Evolutionary conservation across 2,797 vertebrate species (phyloP).

Genomic region (Tenualosa thibaudeaui): DNA sequence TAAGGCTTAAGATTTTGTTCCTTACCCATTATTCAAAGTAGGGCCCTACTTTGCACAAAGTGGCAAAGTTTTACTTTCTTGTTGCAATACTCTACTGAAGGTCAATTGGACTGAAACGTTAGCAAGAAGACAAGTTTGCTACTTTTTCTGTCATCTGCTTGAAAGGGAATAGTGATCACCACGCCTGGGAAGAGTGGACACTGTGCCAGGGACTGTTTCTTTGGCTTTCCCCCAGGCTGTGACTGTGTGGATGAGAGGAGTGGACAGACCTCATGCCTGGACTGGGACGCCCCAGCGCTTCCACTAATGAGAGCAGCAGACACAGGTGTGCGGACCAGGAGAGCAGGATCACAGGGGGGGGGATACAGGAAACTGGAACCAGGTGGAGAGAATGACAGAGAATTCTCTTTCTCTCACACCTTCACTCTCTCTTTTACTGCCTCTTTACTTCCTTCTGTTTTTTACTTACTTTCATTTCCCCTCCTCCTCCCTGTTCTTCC

Average conservation of each 20-base stretch:
- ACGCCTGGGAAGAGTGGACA: neutral
- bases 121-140: neutral
- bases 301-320: neutral
- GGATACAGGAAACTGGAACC: neutral
- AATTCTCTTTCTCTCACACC: slow-evolving; percentile 40
- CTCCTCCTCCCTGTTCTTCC: neutral
- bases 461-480: too few species aligned
- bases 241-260: neutral
- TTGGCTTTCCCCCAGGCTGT: slow-evolving; percentile 22
- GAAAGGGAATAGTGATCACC: neutral
- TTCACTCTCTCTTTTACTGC: slow-evolving; percentile 40
- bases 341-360: neutral
- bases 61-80: neutral
- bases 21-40: neutral
- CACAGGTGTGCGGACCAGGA: neutral
- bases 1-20: too few species aligned
- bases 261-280: neutral
- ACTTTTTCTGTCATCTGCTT: neutral
- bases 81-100: neutral
- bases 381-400: neutral
- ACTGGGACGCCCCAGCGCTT: neutral
- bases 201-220: neutral
- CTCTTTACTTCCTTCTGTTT: neutral
- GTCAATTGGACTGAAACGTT: neutral
- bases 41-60: neutral